Conservation (phyloP, 2,113 vertebrate genomes). For the Numida meleagris region DNA sequence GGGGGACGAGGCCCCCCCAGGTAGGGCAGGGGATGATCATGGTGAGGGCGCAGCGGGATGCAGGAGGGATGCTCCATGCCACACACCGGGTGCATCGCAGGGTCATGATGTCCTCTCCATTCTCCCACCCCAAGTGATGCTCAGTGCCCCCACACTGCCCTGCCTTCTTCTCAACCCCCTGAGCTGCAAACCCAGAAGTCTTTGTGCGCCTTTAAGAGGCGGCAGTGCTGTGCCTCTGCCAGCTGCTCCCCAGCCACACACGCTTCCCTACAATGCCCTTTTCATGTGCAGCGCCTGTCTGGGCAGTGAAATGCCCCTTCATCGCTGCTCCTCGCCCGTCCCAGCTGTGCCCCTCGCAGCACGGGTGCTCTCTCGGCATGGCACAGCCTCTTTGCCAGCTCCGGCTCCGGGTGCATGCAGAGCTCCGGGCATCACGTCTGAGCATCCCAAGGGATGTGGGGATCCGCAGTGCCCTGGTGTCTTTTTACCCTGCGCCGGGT, state of each 20-base stretch:
- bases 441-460: neutral
- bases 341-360: constrained; percentile 59
- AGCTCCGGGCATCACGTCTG: neutral
- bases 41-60: neutral
- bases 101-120: neutral
- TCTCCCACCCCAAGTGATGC: neutral
- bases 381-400: constrained; percentile 61
- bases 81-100: too few species aligned
- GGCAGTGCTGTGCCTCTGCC: constrained; percentile 32
- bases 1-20: neutral
- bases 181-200: neutral
- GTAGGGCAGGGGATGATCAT: constrained; percentile 11
- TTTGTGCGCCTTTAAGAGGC: constrained; percentile 30
- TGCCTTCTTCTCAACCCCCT: neutral
- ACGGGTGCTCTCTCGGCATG: constrained; percentile 67
- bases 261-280: constrained; percentile 63
- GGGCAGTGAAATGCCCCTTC: constrained; percentile 64
- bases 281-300: constrained; percentile 42
- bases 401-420: neutral
- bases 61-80: neutral
- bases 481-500: neutral
- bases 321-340: constrained; percentile 27
- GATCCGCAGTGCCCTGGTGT: neutral
- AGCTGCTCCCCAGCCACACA: constrained; percentile 65
- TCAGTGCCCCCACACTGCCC: neutral